phyloP scores from a whole-genome alignment of 2,888 invertebrate species.

The Harpagoxenus sublaevis region DNA sequence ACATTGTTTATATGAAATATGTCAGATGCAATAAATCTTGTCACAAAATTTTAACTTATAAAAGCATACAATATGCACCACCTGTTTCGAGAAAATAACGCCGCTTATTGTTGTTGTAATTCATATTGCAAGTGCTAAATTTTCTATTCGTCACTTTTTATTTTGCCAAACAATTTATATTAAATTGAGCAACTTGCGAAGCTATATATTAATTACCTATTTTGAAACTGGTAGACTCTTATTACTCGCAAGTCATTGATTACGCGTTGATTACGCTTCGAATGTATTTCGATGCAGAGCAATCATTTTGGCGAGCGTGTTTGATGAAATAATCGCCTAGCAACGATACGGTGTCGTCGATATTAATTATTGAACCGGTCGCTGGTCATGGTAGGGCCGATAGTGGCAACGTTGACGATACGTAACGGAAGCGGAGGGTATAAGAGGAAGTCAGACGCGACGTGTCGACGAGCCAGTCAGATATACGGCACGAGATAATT shows the following conservation, averaged over 20 bases:
- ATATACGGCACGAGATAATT: slow-evolving; percentile 81
- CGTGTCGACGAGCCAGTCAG: slow-evolving; percentile 71
- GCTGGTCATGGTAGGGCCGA: slow-evolving; percentile 65
- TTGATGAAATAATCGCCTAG: slow-evolving; percentile 81
- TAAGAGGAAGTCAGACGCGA: slow-evolving; percentile 62
- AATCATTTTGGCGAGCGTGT: slow-evolving; percentile 65
- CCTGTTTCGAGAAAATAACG: background rate
- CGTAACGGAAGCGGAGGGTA: slow-evolving; percentile 47
- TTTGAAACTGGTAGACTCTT: background rate
- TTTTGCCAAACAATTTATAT: background rate
- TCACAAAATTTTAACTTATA: background rate
- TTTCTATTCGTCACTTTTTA: background rate
- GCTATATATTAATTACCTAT: background rate
- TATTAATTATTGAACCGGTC: slow-evolving; percentile 82
- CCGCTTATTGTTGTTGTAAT: background rate
- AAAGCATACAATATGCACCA: background rate
- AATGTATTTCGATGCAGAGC: background rate
- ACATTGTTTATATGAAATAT: slow-evolving; percentile 39
- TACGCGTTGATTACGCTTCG: background rate
- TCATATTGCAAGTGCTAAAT: background rate
- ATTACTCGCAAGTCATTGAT: background rate
- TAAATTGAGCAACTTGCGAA: background rate
- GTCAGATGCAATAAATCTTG: slow-evolving; percentile 33
- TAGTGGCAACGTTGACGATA: slow-evolving; percentile 45
- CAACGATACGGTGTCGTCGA: slow-evolving; percentile 80